Evolutionary conservation across 2,888 invertebrate genomes (phyloP), one percentile per base, ranked within the genome.

Genomic region (Chrysopilus asiliformis): DNA sequence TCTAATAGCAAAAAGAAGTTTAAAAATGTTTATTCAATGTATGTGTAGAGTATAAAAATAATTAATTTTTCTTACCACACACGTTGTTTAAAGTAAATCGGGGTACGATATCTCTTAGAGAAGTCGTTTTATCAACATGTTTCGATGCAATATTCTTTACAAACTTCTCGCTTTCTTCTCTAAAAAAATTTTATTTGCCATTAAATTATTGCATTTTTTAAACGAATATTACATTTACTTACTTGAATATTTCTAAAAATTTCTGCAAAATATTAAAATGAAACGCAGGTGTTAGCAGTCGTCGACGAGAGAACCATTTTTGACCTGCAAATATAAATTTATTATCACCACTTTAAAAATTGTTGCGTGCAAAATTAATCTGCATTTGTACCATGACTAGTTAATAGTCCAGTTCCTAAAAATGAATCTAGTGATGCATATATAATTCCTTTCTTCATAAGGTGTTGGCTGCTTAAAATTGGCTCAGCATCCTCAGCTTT

Each of bases 181-280:
- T 42, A 83, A 60, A 14, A 74, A 61, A 17, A n/a, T n/a, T n/a
- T 61, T 57, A 4, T 72, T 65, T 43, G 79, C 76, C 41, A 71
- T 70, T n/a, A n/a, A 25, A n/a, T n/a, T 4, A 5, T n/a, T 16
- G 13, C 3, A 10, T 15, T 12, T 12, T 8, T 5, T 8, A 15
- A n/a, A n/a, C n/a, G 17, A 51, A 50, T 8, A 39, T 38, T 15
- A 22, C 7, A 8, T 22, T 8, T 8, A 22, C 22, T 22, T 22
- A 22, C 49, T 80, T 72, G 51, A 83, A 81, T 0, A 78, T 70
- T 3, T 74, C 73, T 6, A 79, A 57, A 53, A 81, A 84, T 45
- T 78, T 71, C 49, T 80, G 76, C 29, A 84, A 58, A 38, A 84
- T 80, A 49, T 76, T 75, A 54, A 82, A 83, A 55, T 85, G 84